Evolutionary conservation across 2,797 vertebrate species (phyloP).

Genomic region (Paratrypauchen microcephalus): DNA sequence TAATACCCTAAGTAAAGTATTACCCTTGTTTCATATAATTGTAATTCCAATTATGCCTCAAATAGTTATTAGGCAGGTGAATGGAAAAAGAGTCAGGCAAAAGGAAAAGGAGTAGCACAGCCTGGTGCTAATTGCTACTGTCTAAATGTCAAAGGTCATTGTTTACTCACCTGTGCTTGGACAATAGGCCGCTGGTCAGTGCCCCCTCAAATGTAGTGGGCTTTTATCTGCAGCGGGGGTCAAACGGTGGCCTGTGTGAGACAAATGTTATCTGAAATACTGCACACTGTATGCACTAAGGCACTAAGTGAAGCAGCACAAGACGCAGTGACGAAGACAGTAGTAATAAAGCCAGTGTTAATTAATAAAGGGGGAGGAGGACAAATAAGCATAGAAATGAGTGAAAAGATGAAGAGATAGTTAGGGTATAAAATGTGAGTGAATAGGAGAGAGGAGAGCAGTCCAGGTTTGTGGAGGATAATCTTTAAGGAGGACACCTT

Average conservation of each 20-base stretch:
- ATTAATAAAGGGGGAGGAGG: constrained; percentile 28
- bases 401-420: constrained; percentile 30
- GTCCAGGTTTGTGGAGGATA: constrained; percentile 23
- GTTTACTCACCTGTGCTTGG: constrained; percentile 9
- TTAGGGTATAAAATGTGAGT: constrained; percentile 67
- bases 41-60: not conserved
- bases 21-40: not conserved
- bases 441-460: constrained; percentile 35
- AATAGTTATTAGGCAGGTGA: not conserved
- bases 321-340: constrained; percentile 43
- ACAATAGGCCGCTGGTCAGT: constrained; percentile 44
- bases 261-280: constrained; percentile 74
- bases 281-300: constrained; percentile 69
- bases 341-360: constrained; percentile 34
- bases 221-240: constrained; percentile 43
- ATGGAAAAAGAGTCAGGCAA: not conserved
- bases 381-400: constrained; percentile 36
- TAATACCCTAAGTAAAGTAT: too few relatives aligned
- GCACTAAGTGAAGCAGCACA: constrained; percentile 34
- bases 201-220: constrained; percentile 31
- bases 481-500: constrained; percentile 9
- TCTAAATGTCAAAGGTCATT: constrained; percentile 31
- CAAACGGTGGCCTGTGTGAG: constrained; percentile 49
- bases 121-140: constrained; percentile 10
- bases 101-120: not conserved